Base-by-base conservation (phyloP, 2,113 vertebrate genomes). In the Sylvia atricapilla region DNA sequence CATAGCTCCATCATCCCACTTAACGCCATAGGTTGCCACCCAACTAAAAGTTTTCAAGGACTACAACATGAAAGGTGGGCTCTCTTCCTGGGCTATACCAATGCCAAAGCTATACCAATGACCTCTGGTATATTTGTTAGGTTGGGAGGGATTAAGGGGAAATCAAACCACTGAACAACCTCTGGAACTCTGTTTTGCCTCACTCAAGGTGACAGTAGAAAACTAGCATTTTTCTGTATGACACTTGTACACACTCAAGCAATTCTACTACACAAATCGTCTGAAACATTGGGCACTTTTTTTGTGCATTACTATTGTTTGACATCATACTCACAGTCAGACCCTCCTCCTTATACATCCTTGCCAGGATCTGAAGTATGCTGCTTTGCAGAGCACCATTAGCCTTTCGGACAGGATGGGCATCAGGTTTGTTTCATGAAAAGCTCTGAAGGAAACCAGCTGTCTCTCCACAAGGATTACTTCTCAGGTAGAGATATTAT, bases 121-220 rank as follows among this genome's bases (percentile, higher is more conserved):
- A 77, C 22, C 12, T 22, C 21, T 35, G 30, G 21, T 19, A 52
- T 46, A 74, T 9, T 14, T 43, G 16, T 2, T n/a, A 3, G 43
- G 4, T 21, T 67, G 13, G 7, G 21, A 56, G 2, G 0, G 1
- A 3, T 0, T 7, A 10, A 43, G 5, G 13, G 50, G n/a, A 82
- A 63, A 6, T 47, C 30, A 87, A 78, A 55, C 23, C 10, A 33
- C 56, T 63, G 47, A 90, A 63, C 4, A 28, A 44, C 18, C 20
- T 33, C 52, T 15, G 19, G 30, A 95, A 39, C 10, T 73, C 12
- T 24, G 3, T 37, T 91, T 77, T 25, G 20, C 7, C 53, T 84
- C 0, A 0, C 20, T 55, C 18, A 46, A 43, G 7, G 20, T 44
- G 9, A 10, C 6, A 4, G 23, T 58, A 20, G 25, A 41, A 10